phyloP scores from a whole-genome alignment of 2,113 vertebrate species.

The Suricata suricatta region DNA sequence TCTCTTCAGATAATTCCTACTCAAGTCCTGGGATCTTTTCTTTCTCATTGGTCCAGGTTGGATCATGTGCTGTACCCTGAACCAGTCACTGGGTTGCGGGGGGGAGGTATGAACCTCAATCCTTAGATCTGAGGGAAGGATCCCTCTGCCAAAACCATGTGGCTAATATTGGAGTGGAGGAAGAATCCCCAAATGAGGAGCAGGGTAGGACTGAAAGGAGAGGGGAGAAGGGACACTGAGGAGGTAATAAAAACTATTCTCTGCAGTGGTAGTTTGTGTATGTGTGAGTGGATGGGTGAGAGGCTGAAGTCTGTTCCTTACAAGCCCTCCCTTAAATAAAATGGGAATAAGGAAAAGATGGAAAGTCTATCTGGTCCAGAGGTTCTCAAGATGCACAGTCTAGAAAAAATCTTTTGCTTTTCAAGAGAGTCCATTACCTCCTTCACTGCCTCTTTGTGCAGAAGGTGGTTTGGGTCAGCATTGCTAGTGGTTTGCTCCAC shows the following conservation, averaged over 20 bases:
- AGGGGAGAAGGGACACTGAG: neutral
- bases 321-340: neutral
- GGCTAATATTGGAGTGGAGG: neutral
- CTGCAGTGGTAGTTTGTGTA: neutral
- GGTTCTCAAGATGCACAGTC: neutral
- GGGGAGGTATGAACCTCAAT: neutral
- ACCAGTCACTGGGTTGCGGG: neutral
- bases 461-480: neutral
- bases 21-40: neutral
- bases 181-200: neutral
- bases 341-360: neutral
- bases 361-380: neutral
- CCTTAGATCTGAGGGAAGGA: neutral
- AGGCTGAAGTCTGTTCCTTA: neutral
- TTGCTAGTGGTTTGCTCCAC: neutral
- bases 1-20: neutral
- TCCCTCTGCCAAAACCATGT: neutral
- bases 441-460: neutral
- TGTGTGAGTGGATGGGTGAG: neutral
- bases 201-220: neutral
- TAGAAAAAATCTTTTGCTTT: neutral
- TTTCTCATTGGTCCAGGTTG: neutral
- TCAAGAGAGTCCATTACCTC: neutral
- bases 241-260: neutral
- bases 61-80: neutral